A percentile compares a stretch with the other conserved stretches of the same genome.
phyloP scores from a whole-genome alignment of 2,888 invertebrate genomes.

The Allygus modestus region DNA sequence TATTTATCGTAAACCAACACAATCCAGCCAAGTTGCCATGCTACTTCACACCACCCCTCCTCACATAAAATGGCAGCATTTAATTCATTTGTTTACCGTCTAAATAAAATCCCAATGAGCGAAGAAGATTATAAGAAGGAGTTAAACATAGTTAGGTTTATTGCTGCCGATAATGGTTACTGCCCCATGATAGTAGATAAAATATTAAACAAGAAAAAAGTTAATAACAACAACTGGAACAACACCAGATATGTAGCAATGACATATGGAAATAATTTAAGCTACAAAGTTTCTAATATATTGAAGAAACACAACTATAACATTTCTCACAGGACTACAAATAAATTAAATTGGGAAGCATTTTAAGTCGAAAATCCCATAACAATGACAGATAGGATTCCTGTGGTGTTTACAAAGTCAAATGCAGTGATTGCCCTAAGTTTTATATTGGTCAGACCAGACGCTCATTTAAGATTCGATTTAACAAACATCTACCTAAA shows the following conservation, averaged over 20 bases:
- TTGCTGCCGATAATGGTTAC: not conserved
- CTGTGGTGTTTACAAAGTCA: not conserved
- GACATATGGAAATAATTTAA: not conserved
- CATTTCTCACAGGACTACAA: not conserved
- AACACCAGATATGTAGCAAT: not conserved
- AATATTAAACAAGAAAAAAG: not conserved
- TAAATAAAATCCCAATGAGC: slow-evolving; percentile 1
- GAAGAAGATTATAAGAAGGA: not conserved
- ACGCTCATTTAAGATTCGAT: not conserved
- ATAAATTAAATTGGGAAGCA: slow-evolving; percentile 15
- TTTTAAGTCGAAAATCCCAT: not conserved
- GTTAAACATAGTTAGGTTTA: slow-evolving; percentile 7
- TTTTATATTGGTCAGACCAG: slow-evolving; percentile 13
- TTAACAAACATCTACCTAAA: slow-evolving; percentile 14
- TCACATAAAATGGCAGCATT: slow-evolving; percentile 32
- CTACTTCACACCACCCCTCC: slow-evolving; percentile 7
- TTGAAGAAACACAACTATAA: slow-evolving; percentile 7
- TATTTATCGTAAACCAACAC: slow-evolving; percentile 22
- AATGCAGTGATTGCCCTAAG: not conserved
- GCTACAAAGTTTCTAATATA: not conserved
- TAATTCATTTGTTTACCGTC: slow-evolving; percentile 8
- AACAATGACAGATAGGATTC: not conserved
- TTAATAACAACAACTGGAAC: not conserved
- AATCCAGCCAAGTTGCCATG: slow-evolving; percentile 17
- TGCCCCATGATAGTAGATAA: not conserved